phyloP scores from a whole-genome alignment of 2,888 invertebrate species.

The Blastobasis adustella region DNA sequence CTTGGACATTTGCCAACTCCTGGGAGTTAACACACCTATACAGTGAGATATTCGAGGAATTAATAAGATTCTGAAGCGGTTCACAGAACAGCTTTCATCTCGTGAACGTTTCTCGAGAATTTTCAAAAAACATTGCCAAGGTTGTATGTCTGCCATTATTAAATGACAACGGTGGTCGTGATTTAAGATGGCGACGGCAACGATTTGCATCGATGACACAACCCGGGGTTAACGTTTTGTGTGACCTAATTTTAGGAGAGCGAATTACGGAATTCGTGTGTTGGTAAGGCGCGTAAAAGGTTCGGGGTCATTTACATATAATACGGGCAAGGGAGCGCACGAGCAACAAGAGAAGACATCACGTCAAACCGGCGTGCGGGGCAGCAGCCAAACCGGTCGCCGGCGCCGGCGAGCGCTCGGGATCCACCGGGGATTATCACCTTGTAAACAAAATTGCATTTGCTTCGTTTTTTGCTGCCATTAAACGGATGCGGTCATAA shows the following conservation, averaged over 20 bases:
- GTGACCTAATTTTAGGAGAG: neutral
- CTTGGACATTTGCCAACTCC: conserved; percentile 68
- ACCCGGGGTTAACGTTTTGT: neutral
- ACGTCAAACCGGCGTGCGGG: conserved; percentile 66
- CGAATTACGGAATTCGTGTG: neutral
- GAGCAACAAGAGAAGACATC: conserved; percentile 65
- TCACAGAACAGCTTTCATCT: conserved; percentile 41
- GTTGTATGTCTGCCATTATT: conserved; percentile 26
- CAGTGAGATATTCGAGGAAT: conserved; percentile 67
- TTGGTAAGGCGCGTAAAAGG: conserved; percentile 27
- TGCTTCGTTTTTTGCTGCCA: conserved; percentile 38
- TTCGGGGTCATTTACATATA: conserved; percentile 66
- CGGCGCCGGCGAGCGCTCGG: conserved; percentile 58
- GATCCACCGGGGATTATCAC: conserved; percentile 56
- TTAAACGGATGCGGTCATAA: conserved; percentile 20
- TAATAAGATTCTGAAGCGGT: conserved; percentile 44
- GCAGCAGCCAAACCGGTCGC: conserved; percentile 67
- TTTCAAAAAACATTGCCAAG: conserved; percentile 42
- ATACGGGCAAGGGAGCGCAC: conserved; percentile 53
- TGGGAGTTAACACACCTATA: conserved; percentile 59
- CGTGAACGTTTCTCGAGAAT: conserved; percentile 22
- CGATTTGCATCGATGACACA: no score
- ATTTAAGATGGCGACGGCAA: neutral
- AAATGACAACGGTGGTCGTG: neutral
- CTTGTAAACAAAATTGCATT: conserved; percentile 69